These are phyloP conservation scores for Elysia crispata DNA, from an alignment of 2,888 invertebrate genomes.

Conservation along the genomic window DNA sequence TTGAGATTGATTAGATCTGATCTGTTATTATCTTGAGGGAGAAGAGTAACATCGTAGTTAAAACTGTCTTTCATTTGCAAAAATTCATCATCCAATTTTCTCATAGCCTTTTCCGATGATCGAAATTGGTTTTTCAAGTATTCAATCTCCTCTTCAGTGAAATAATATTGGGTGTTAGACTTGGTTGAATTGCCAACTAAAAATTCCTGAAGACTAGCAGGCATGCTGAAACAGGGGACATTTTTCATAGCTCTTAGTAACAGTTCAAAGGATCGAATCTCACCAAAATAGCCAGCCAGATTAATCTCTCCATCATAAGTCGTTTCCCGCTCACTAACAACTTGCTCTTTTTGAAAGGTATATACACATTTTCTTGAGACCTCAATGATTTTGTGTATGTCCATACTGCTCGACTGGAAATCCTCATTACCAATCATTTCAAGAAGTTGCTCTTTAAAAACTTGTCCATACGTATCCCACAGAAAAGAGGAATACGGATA, in stretches of 20 bases:
- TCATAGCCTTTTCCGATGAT: slow-evolving; percentile 52
- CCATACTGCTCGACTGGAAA: neutral
- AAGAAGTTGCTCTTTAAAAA: slow-evolving; percentile 48
- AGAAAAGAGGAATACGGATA: slow-evolving; percentile 60
- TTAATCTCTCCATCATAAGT: slow-evolving; percentile 48
- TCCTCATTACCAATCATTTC: slow-evolving; percentile 3
- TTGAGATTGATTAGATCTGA: slow-evolving; percentile 52
- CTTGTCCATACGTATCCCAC: slow-evolving; percentile 67
- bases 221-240: slow-evolving; percentile 45
- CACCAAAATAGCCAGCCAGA: slow-evolving; percentile 61
- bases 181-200: slow-evolving; percentile 50
- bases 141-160: slow-evolving; percentile 46
- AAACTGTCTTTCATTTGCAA: slow-evolving; percentile 56
- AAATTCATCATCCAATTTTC: slow-evolving; percentile 56
- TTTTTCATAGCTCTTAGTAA: slow-evolving; percentile 58
- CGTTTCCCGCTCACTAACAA: slow-evolving; percentile 51
- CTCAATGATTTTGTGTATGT: slow-evolving; percentile 25
- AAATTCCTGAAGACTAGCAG: slow-evolving; percentile 51
- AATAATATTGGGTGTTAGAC: slow-evolving; percentile 39
- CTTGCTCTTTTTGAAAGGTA: slow-evolving; percentile 59
- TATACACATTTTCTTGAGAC: slow-evolving; percentile 45
- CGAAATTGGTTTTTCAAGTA: slow-evolving; percentile 52
- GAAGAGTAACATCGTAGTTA: slow-evolving; percentile 12
- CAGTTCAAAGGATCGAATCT: slow-evolving; percentile 55
- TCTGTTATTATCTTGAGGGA: slow-evolving; percentile 32